Evolutionary conservation across 2,797 vertebrate species (phyloP).

Genomic region (Oreochromis mossambicus): DNA sequence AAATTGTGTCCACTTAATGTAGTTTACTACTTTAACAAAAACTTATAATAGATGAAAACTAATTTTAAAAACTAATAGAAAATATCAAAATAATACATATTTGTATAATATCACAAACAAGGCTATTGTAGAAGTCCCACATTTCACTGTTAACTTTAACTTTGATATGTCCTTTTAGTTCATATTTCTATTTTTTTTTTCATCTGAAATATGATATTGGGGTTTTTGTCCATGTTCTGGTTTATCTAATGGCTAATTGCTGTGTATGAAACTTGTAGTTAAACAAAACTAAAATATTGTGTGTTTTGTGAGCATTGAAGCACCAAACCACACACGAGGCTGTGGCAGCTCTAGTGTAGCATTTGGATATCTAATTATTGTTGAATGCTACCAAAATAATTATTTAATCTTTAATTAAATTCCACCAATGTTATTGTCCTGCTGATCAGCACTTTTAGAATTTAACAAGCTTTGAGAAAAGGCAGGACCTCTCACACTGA

Average conservation of each 20-base stretch:
- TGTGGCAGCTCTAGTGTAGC: neutral
- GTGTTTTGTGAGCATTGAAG: accelerated
- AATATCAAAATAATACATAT: neutral
- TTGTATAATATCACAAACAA: neutral
- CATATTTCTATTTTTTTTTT: neutral
- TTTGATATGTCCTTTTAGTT: neutral
- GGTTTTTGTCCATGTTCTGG: neutral
- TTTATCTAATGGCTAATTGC: neutral
- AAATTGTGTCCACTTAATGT: neutral
- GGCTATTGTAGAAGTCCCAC: conserved; percentile 28
- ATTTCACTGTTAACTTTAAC: neutral
- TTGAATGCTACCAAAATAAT: neutral
- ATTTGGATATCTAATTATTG: neutral
- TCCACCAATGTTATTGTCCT: neutral
- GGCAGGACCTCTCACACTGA: neutral
- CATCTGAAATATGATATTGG: neutral
- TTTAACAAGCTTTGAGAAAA: neutral
- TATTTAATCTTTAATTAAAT: neutral
- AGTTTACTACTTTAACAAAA: neutral
- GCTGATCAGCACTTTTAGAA: neutral
- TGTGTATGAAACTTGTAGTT: neutral
- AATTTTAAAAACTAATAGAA: neutral
- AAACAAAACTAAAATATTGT: neutral
- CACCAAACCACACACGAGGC: neutral
- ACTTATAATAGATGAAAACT: neutral